These are phyloP conservation scores for Laticauda colubrina DNA, from an alignment of 2,113 vertebrate species.

Conservation along the genomic window DNA sequence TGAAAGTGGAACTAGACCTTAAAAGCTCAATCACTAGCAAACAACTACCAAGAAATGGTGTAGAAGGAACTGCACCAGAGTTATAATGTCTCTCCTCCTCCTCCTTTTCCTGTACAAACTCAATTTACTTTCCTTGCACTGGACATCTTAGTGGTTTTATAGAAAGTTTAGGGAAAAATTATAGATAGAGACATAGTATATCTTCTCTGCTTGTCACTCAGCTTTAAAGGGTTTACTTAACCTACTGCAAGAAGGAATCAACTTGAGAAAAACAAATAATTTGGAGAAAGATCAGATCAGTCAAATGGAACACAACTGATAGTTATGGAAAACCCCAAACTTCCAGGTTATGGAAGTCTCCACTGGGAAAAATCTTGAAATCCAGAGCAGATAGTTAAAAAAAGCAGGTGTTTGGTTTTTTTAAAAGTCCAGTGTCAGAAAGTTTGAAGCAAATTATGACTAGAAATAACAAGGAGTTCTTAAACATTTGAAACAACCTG, in stretches of 20 bases:
- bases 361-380: neutral
- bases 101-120: neutral
- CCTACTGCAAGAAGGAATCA: neutral
- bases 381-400: neutral
- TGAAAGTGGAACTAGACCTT: neutral
- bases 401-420: neutral
- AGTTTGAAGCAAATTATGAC: neutral
- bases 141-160: neutral
- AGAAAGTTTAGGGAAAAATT: neutral
- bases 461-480: neutral
- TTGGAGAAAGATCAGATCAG: neutral
- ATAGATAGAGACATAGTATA: neutral
- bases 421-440: neutral
- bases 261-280: neutral
- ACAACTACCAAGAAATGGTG: neutral
- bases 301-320: neutral
- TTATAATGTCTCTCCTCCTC: neutral
- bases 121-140: neutral
- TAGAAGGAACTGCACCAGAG: neutral
- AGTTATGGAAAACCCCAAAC: neutral
- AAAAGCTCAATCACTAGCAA: neutral
- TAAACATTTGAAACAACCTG: neutral
- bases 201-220: neutral
- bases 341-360: neutral
- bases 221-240: neutral